phyloP scores from a whole-genome alignment of 2,113 vertebrate species.

The Entomyzon cyanotis region DNA sequence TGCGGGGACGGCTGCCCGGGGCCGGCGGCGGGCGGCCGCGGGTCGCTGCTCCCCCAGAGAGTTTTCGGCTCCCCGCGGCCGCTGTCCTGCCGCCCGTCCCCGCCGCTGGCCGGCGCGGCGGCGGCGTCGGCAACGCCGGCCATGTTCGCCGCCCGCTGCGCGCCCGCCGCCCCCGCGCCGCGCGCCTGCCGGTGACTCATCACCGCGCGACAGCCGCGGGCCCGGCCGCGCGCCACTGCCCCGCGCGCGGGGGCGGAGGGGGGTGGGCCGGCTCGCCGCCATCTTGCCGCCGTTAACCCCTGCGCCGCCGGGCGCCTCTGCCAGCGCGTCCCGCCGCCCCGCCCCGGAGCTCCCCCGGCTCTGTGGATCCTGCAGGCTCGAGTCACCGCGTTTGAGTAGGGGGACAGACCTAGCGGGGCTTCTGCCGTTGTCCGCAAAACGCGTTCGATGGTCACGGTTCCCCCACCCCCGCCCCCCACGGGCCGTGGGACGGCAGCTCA shows the following conservation, averaged over 20 bases:
- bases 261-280: neutral
- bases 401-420: accelerated
- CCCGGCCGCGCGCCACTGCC: neutral
- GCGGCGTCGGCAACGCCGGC: no score
- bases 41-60: conserved; percentile 24
- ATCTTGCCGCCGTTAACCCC: neutral
- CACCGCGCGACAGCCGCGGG: no score
- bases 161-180: no score
- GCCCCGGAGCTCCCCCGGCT: accelerated
- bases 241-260: neutral
- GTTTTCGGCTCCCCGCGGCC: conserved; percentile 44
- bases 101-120: neutral
- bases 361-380: accelerated
- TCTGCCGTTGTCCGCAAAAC: accelerated
- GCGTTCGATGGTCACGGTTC: accelerated
- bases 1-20: conserved; percentile 12
- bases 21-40: neutral
- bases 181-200: no score
- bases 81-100: conserved; percentile 21
- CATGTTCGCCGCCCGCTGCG: no score
- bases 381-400: accelerated
- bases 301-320: accelerated
- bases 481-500: neutral
- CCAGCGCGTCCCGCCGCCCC: accelerated
- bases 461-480: accelerated